Evolutionary conservation across 2,888 invertebrate species (phyloP).

Genomic region (Frankliniella intonsa): DNA sequence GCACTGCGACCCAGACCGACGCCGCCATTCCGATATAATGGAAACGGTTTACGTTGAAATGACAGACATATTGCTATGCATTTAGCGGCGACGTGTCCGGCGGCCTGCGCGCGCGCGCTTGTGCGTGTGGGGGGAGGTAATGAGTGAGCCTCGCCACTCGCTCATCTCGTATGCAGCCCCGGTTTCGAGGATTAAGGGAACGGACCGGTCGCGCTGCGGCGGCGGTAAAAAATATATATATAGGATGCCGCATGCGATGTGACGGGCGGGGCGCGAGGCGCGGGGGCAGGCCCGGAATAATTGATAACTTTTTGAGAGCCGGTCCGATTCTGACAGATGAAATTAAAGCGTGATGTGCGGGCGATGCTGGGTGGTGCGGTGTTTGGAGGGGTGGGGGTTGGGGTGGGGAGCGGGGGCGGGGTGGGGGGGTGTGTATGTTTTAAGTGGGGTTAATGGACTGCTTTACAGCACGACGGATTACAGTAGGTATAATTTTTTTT

Average conservation of each 20-base stretch:
- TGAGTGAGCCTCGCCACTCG: not conserved
- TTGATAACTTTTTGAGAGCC: conserved; percentile 19
- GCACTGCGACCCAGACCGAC: not conserved
- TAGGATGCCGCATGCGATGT: not conserved
- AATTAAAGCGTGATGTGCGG: not conserved
- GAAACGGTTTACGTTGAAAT: not conserved
- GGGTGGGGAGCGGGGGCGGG: too few species aligned
- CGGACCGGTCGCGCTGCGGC: not conserved
- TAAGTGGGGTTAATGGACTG: too few species aligned
- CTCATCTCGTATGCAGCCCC: not conserved
- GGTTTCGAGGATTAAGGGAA: conserved; percentile 6
- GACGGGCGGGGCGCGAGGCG: not conserved
- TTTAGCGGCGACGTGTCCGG: not conserved
- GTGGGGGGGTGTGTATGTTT: too few species aligned
- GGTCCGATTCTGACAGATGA: not conserved
- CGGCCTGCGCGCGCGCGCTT: not conserved
- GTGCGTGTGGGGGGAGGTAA: not conserved
- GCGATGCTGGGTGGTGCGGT: too few species aligned
- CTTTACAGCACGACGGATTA: too few species aligned
- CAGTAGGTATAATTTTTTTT: too few species aligned
- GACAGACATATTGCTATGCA: not conserved
- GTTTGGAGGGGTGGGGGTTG: too few species aligned
- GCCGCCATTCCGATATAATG: not conserved
- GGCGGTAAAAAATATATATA: not conserved
- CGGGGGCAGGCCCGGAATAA: not conserved